A percentile compares a stretch with the other conserved stretches of the same genome.
These are phyloP conservation scores for Geotrupes spiniger DNA, from an alignment of 2,888 invertebrate genomes.

Conservation along the genomic window DNA sequence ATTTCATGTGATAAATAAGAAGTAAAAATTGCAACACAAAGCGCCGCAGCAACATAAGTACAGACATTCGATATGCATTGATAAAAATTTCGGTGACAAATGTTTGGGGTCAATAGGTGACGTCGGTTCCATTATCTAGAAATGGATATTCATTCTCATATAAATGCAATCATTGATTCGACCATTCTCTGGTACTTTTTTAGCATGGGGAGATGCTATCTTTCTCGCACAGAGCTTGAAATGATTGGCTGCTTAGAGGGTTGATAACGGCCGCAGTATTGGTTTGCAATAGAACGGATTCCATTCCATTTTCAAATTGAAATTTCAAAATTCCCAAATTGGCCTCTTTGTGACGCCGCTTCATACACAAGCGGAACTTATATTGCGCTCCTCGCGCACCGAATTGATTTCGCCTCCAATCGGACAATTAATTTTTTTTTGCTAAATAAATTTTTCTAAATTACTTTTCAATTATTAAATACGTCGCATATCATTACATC, in stretches of 20 bases:
- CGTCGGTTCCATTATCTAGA: conserved; percentile 25
- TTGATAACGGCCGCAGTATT: conserved; percentile 37
- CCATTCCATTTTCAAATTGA: conserved; percentile 44
- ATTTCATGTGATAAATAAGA: no score
- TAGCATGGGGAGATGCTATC: conserved; percentile 42
- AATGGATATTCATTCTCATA: conserved; percentile 30
- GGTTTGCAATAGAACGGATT: conserved; percentile 30
- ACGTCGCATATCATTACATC: no score
- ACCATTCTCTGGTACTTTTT: conserved; percentile 32
- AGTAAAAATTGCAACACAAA: no score
- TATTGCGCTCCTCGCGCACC: conserved; percentile 13
- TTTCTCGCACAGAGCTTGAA: conserved; percentile 35
- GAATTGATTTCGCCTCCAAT: background rate
- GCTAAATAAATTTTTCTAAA: no score
- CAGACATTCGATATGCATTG: no score
- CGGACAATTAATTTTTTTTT: no score
- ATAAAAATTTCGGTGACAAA: conserved; percentile 22
- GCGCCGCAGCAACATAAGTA: no score
- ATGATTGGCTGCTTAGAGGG: conserved; percentile 41
- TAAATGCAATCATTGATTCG: conserved; percentile 31
- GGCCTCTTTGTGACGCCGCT: conserved; percentile 35
- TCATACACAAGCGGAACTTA: conserved; percentile 23
- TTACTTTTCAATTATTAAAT: no score
- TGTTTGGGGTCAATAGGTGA: conserved; percentile 25
- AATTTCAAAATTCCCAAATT: conserved; percentile 42